Base-by-base conservation (phyloP, 2,113 vertebrate species). In the Elephas maximus region DNA sequence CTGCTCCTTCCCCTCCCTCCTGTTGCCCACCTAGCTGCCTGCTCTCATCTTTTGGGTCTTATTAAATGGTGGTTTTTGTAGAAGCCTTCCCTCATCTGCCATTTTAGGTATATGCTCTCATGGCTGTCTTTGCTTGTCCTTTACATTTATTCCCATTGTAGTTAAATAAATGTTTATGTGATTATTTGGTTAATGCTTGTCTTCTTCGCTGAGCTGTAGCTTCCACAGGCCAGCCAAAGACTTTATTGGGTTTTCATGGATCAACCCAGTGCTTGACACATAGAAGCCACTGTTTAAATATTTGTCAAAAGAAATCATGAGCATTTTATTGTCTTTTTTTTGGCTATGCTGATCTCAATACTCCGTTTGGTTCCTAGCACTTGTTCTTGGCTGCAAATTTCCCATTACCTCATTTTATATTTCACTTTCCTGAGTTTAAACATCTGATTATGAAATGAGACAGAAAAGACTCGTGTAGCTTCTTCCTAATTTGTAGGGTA, bases 341-440 rank as follows among this genome's bases (percentile, higher is more conserved):
- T 45, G 53, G 2, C n/a, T 81, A 8, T 41, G n/a, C 48, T 84
- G 3, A 90, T 26, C 14, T 79, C 69, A 12, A 1, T 53, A 8
- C 87, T 95, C 65, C 44, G 20, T 93, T 69, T 94, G 48, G 8
- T 90, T 94, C 65, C 65, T 48, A 3, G 2, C 88, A 2, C 30
- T 73, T 69, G 23, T 28, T 80, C 41, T 84, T 88, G 17, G 24
- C 28, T 92, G 77, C n/a, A 21, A 37, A 1, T 33, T 91, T 81
- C 48, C 51, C 37, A 41, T 11, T 17, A 30, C 30, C 63, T 63
- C 57, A 37, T 81, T 92, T 89, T 73, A 51, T 51, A 85, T 67
- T 81, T 95, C 37, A 41, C 45, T 37, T 96, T 62, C n/a, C 8
- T 77, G 37, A 91, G 0, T 91, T 94, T 88, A 60, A 73, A 91